Evolutionary conservation across 2,797 vertebrate genomes (phyloP).

Genomic region (Setipinna tenuifilis): DNA sequence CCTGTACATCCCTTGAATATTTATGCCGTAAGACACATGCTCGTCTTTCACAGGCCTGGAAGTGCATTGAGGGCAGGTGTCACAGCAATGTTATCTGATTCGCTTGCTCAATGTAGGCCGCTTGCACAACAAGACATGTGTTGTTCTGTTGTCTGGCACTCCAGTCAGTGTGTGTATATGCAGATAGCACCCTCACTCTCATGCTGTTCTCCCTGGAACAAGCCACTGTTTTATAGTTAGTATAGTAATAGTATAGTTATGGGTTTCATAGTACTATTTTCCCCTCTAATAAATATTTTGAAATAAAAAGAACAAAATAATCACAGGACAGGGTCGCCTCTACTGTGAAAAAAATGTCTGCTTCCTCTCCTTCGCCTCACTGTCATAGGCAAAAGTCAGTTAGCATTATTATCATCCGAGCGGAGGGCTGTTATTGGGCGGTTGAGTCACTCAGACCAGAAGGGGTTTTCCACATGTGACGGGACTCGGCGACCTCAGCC

Average conservation of each 20-base stretch:
- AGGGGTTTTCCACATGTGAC: constrained; percentile 70
- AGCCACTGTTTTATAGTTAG: neutral
- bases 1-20: neutral
- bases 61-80: neutral
- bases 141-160: neutral
- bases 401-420: constrained; percentile 61
- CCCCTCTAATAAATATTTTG: neutral
- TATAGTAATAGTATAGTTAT: too few relatives aligned
- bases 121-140: constrained; percentile 3
- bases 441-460: constrained; percentile 64
- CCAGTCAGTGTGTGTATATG: too few relatives aligned
- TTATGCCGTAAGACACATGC: neutral
- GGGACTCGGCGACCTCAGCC: constrained; percentile 67
- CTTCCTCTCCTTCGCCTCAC: constrained; percentile 41
- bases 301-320: neutral
- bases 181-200: neutral
- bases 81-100: neutral
- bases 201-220: neutral
- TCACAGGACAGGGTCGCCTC: neutral
- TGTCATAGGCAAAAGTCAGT: constrained; percentile 59
- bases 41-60: constrained; percentile 4
- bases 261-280: neutral
- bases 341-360: constrained; percentile 27
- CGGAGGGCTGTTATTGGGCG: constrained; percentile 29
- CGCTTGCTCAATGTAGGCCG: neutral